Conservation (phyloP, 2,888 invertebrate species). For the Autographa pulchrina region DNA sequence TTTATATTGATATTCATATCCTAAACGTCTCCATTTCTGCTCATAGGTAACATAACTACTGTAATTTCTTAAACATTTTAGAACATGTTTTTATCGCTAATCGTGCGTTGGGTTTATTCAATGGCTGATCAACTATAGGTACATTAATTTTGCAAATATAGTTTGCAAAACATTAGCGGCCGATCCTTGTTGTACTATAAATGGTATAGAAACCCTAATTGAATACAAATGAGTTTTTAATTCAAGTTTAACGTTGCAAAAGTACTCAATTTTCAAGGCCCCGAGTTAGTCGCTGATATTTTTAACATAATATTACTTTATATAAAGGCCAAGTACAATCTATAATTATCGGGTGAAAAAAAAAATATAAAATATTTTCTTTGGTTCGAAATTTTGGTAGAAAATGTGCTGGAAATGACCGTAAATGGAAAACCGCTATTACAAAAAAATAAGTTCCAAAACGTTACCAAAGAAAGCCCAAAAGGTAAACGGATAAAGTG, state of each 20-base stretch:
- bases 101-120: neutral
- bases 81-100: too few relatives aligned
- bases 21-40: too few relatives aligned
- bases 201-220: constrained; percentile 12
- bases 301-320: neutral
- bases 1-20: too few relatives aligned
- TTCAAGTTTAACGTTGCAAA: constrained; percentile 33
- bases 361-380: too few relatives aligned
- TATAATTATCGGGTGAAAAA: too few relatives aligned
- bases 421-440: too few relatives aligned
- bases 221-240: constrained; percentile 47
- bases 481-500: neutral
- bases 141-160: constrained; percentile 3
- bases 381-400: too few relatives aligned
- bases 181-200: neutral
- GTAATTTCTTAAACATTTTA: too few relatives aligned
- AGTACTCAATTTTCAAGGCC: constrained; percentile 10
- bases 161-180: neutral
- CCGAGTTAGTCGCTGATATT: neutral
- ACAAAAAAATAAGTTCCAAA: too few relatives aligned
- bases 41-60: too few relatives aligned
- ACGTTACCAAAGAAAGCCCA: too few relatives aligned
- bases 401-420: too few relatives aligned
- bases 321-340: neutral
- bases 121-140: neutral